Percentiles rank a stretch among this genome's conserved stretches.
phyloP scores from a whole-genome alignment of 2,888 invertebrate genomes.

The Limnephilus marmoratus region DNA sequence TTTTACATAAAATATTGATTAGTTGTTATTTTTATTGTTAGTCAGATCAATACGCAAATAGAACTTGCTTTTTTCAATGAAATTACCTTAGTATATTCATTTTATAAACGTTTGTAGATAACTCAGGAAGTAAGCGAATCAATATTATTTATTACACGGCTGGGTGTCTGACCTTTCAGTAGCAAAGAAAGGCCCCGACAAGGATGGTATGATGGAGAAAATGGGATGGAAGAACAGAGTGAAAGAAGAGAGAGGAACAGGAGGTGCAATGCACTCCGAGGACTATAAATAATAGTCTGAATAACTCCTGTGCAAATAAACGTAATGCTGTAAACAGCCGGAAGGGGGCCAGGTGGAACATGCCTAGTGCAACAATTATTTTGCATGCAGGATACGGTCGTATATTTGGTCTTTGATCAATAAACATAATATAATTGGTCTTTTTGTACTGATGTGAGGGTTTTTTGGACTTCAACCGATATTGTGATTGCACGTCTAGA shows the following conservation, averaged over 20 bases:
- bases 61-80: not conserved
- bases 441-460: not conserved
- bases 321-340: constrained; percentile 18
- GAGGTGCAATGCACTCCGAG: not conserved
- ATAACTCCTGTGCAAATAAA: constrained; percentile 16
- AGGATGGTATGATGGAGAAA: not conserved
- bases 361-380: not conserved
- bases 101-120: not conserved
- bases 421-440: not conserved
- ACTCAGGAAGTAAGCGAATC: not conserved
- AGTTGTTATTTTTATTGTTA: no score
- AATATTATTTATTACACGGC: not conserved
- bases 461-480: not conserved
- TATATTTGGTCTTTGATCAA: not conserved
- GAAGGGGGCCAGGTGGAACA: not conserved
- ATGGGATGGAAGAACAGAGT: not conserved
- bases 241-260: not conserved
- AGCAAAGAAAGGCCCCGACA: not conserved
- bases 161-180: not conserved
- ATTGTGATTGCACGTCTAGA: not conserved
- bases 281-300: constrained; percentile 30
- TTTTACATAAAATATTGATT: no score
- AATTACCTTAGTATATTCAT: not conserved
- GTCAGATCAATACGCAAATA: no score
- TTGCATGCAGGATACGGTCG: not conserved